phyloP scores from a whole-genome alignment of 2,113 vertebrate species.

The Agapornis roseicollis region DNA sequence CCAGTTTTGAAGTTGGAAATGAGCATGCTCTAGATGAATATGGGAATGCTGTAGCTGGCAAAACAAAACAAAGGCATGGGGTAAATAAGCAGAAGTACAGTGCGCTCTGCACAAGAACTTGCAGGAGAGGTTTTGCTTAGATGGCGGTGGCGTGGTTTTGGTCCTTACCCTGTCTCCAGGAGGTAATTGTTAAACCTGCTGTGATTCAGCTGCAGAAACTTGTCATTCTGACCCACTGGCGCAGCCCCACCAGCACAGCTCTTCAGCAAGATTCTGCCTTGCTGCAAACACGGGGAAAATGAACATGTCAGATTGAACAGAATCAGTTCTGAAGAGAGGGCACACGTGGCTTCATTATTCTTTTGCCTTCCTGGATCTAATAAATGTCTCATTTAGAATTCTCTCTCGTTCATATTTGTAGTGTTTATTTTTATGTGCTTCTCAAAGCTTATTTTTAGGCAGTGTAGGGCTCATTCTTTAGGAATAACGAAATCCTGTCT shows the following conservation, averaged over 20 bases:
- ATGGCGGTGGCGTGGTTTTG: not conserved
- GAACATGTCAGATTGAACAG: not conserved
- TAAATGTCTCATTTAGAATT: conserved; percentile 36
- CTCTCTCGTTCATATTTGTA: not conserved
- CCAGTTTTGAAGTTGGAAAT: conserved; percentile 62
- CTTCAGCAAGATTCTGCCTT: not conserved
- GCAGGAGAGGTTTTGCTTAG: not conserved
- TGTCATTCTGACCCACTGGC: conserved; percentile 9
- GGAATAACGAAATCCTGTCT: not conserved
- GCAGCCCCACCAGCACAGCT: not conserved
- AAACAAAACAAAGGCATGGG: not conserved
- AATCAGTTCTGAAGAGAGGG: not conserved
- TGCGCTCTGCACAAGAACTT: not conserved
- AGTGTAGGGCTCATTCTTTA: not conserved
- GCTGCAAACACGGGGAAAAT: not conserved
- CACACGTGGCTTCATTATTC: not conserved
- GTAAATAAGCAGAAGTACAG: not conserved
- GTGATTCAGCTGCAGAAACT: not conserved
- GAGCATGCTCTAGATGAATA: conserved; percentile 49
- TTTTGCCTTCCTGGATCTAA: not conserved
- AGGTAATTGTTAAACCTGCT: not conserved
- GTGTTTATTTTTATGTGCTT: not conserved
- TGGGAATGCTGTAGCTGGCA: not conserved
- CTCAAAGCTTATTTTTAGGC: conserved; percentile 10
- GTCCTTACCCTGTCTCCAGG: not conserved